Evolutionary conservation across 2,888 invertebrate genomes (phyloP).

Genomic region (Opisthograptis luteolata): DNA sequence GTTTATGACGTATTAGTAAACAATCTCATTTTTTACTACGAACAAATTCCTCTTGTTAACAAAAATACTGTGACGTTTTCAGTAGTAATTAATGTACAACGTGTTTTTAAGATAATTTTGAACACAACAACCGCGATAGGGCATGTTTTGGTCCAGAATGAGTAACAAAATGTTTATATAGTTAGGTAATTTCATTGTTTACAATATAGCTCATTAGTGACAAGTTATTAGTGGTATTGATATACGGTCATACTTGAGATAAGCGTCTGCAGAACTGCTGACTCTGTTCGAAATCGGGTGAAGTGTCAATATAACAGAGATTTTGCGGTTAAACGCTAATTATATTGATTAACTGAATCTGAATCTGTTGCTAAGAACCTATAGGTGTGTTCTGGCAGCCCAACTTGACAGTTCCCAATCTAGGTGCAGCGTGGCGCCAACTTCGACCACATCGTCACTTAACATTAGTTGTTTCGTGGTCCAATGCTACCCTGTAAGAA

Average conservation of each 20-base stretch:
- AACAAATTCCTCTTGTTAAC: neutral
- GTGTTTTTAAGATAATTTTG: slow-evolving; percentile 5
- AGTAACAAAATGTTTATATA: slow-evolving; percentile 7
- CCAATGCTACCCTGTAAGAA: too few species aligned
- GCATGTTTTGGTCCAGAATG: slow-evolving; percentile 17
- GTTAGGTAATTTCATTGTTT: slow-evolving; percentile 25
- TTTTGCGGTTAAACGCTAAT: neutral
- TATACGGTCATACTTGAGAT: slow-evolving; percentile 17
- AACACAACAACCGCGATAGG: slow-evolving; percentile 8
- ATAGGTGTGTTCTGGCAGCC: too few species aligned
- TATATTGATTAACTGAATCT: too few species aligned
- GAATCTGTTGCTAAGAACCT: too few species aligned
- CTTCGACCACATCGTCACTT: too few species aligned
- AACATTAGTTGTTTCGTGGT: too few species aligned
- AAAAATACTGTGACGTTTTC: slow-evolving; percentile 9
- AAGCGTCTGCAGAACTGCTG: neutral
- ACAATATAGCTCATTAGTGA: slow-evolving; percentile 8
- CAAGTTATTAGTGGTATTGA: neutral
- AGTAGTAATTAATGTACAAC: too few species aligned
- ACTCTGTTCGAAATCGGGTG: slow-evolving; percentile 2
- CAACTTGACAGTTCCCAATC: too few species aligned
- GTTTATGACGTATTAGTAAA: neutral
- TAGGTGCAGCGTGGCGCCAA: too few species aligned
- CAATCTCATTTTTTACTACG: neutral
- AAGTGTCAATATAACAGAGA: too few species aligned